A percentile compares a stretch with the other conserved stretches of the same genome.
These are phyloP conservation scores for Neostethus bicornis DNA, from an alignment of 2,797 vertebrate species.

Conservation along the genomic window DNA sequence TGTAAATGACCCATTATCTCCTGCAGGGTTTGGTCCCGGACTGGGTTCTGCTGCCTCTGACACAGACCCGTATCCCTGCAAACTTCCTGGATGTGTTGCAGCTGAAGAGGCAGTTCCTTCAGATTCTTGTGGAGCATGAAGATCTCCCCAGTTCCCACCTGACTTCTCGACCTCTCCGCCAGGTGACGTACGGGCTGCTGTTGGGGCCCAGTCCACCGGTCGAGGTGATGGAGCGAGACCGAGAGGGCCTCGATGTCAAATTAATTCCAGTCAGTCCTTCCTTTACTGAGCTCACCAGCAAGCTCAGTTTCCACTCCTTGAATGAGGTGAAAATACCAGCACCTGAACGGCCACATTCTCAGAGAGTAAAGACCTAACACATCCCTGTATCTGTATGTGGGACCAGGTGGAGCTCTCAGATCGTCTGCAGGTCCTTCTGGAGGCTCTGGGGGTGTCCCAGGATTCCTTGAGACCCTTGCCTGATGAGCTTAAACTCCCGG, in stretches of 20 bases:
- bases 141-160: constrained; percentile 11
- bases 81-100: constrained; percentile 39
- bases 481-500: constrained; percentile 67
- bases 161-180: constrained; percentile 43
- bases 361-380: too few relatives aligned
- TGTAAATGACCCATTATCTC: not conserved
- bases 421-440: constrained; percentile 74
- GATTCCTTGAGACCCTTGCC: constrained; percentile 63
- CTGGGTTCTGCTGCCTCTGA: constrained; percentile 32
- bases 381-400: not conserved
- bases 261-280: not conserved
- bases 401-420: constrained; percentile 61
- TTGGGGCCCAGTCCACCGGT: not conserved
- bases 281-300: not conserved
- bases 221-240: constrained; percentile 30
- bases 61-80: not conserved
- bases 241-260: not conserved
- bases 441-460: constrained; percentile 74
- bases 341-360: too few relatives aligned
- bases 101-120: not conserved
- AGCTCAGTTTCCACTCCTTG: constrained; percentile 6
- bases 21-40: constrained; percentile 35
- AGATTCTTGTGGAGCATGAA: not conserved
- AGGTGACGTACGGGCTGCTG: constrained; percentile 56
- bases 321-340: constrained; percentile 25